Evolutionary conservation across 1,140 invertebrate genomes (phyloP), one percentile per base, ranked within the genome.

Genomic region (Monomorium pharaonis): DNA sequence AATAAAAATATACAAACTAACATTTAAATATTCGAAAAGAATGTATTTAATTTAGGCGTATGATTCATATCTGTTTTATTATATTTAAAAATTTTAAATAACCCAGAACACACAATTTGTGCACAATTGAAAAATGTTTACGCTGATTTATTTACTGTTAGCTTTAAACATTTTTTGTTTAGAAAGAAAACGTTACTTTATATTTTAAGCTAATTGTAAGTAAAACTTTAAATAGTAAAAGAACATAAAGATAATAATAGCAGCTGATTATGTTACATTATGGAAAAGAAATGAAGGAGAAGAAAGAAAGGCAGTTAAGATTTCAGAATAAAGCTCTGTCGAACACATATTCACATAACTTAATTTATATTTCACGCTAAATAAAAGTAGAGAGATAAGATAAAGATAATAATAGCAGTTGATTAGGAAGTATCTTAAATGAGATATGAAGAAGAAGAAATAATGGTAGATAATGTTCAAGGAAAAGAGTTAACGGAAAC

Each of bases 351-450:
- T 5, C 51, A 1, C 21, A 16, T 51, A 67, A 72, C 24, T 27
- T n/a, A 21, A 49, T 69, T 72, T 81, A 30, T 33, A 30, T 33
- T 56, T 54, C 37, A 5, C 24, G 24, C 24, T 21, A 24, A 54
- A 72, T 30, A 81, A 56, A 72, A 58, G 10, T 30, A 47, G 37
- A 47, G n/a, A 47, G 27, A 9, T 69, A 58, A 83, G 51, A 60
- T 33, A 30, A 14, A 44, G 78, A 58, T 72, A 81, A 81, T 72
- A 72, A 83, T 44, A 44, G 37, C 51, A 74, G 37, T 37, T 60
- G 67, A 74, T 83, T 70, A 62, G 27, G 65, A 83, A 58, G 78
- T 83, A 72, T 74, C 78, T 60, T 58, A 83, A 83, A 58, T 56
- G 65, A 81, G 65, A 81, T 74, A 58, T 44, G 54, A 37, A 30